Evolutionary conservation across 2,888 invertebrate genomes (phyloP), one percentile per base, ranked within the genome.

Genomic region (Lithophane semibrunnea): DNA sequence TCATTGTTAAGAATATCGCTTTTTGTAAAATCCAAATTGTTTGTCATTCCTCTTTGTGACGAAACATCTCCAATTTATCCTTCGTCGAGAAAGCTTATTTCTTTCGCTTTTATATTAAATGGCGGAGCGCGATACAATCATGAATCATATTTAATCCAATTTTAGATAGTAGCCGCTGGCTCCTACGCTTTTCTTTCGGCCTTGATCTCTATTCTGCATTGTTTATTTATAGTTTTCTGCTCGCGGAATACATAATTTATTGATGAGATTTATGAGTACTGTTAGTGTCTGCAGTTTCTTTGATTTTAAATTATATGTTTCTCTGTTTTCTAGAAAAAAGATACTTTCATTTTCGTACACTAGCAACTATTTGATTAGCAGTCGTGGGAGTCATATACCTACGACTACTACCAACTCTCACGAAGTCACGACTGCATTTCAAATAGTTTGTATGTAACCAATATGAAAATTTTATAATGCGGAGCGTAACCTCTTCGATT

Each of bases 81-180:
- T 82, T 73, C 76, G 63, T 52, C 18, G 77, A 68, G 65, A 63
- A 68, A 61, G 77, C 78, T 81, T 89, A 85, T 82, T 85, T 77
- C 68, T 79, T 80, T 86, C 65, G 58, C 69, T 79, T 81, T 79
- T 72, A 85, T 85, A 83, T 81, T 77, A 83, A 87, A 87, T 75
- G 73, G 21, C 13, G 73, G 77, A 71, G 78, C 66, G 67, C 69
- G 60, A 83, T 77, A 87, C 80, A 80, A 77, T 77, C 81, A 82
- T 89, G 84, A 89, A 88, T 87, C 88, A 84, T 84, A 54, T 74
- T 88, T 82, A 82, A 86, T 86, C 77, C 79, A 84, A 88, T 86
- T 88, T 87, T 87, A 80, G 67, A 75, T 83, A 76, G 71, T 81
- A 83, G 77, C 75, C 79, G 65, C 47, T 60, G 69, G 47, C 44